phyloP scores from a whole-genome alignment of 2,113 vertebrate species.

The Cyphomyrus plagiostoma region DNA sequence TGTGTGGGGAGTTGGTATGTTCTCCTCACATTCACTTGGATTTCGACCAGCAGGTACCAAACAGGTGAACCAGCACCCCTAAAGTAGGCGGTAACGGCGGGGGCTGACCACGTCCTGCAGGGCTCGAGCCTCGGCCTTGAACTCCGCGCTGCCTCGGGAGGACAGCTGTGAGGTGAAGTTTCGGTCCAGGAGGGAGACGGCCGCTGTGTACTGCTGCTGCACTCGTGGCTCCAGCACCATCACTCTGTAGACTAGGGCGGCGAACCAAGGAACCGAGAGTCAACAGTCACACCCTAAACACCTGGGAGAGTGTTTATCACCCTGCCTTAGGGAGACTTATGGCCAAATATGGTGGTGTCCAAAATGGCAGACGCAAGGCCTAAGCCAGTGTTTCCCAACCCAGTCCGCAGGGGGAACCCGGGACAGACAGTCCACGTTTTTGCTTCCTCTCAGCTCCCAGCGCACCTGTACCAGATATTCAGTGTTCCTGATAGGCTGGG shows the following conservation, averaged over 20 bases:
- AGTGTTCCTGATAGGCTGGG: no score
- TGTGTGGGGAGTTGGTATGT: neutral
- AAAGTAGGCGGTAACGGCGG: neutral
- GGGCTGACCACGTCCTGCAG: conserved; percentile 50
- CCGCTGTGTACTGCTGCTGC: conserved; percentile 50
- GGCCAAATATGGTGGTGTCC: neutral
- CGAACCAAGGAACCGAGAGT: neutral
- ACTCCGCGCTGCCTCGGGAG: conserved; percentile 38
- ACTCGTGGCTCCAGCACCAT: conserved; percentile 51
- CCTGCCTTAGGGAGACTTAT: neutral
- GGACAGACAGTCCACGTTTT: no score
- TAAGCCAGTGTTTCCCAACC: neutral
- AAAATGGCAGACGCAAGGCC: neutral
- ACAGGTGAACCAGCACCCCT: neutral
- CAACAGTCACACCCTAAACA: neutral
- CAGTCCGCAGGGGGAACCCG: no score
- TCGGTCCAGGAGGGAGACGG: conserved; percentile 51
- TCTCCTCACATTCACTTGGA: neutral
- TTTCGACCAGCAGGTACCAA: neutral
- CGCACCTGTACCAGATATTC: no score
- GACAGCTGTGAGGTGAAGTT: conserved; percentile 51
- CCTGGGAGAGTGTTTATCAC: neutral
- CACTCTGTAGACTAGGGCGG: conserved; percentile 49
- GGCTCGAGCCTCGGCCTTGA: conserved; percentile 44
- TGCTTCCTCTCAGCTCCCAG: no score